Evolutionary conservation across 64 coral and sea anemone genomes (phyloP).

Genomic region (Anthopleura sola): DNA sequence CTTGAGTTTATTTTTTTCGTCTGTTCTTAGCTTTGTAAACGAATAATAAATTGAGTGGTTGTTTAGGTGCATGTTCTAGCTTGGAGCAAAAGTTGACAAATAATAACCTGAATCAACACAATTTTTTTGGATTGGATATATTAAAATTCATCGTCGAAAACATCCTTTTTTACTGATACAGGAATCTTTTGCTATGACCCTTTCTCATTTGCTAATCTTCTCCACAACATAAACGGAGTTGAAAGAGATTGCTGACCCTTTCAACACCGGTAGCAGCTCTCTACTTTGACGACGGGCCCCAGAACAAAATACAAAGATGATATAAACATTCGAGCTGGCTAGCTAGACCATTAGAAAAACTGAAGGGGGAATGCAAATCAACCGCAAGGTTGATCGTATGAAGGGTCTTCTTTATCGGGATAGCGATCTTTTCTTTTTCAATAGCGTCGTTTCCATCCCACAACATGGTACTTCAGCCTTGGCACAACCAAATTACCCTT

Average conservation of each 20-base stretch:
- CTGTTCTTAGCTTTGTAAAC: constrained; percentile 7
- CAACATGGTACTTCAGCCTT: constrained; percentile 8
- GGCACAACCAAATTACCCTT: constrained; percentile 24
- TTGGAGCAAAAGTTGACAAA: background rate
- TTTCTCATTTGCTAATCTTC: constrained; percentile 13
- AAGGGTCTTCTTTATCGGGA: constrained; percentile 9
- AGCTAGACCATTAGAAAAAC: constrained; percentile 15
- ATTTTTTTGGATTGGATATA: background rate
- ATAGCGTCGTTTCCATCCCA: constrained; percentile 12
- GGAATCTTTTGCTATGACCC: constrained; percentile 5
- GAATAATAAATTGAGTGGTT: background rate
- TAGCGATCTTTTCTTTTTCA: background rate
- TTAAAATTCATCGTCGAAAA: background rate
- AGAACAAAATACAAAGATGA: background rate
- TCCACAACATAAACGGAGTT: constrained; percentile 7
- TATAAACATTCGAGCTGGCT: background rate
- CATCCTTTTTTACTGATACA: background rate
- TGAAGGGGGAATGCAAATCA: constrained; percentile 21
- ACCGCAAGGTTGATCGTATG: constrained; percentile 2
- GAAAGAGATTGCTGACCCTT: constrained; percentile 15
- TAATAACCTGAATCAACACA: constrained; percentile 1
- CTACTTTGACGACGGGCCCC: background rate
- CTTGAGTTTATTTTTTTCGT: background rate
- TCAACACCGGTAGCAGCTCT: constrained; percentile 15
- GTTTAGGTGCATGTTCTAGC: constrained; percentile 17